These are phyloP conservation scores for Neodiprion virginianus DNA, from an alignment of 1,140 invertebrate genomes.

Conservation along the genomic window DNA sequence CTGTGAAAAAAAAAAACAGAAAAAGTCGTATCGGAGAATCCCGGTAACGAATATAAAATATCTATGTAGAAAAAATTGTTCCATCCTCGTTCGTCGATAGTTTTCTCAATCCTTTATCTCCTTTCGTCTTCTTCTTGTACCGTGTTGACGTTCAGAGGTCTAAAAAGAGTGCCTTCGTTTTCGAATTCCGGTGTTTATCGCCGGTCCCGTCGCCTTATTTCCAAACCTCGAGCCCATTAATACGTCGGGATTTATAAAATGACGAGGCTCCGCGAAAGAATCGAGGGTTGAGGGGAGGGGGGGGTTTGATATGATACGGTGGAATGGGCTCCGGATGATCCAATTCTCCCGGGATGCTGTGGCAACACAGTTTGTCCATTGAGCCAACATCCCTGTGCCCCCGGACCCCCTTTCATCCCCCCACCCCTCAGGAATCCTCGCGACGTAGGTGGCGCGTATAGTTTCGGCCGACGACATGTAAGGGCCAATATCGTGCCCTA, in stretches of 20 bases:
- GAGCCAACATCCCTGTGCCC: slow-evolving; percentile 29
- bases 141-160: no score
- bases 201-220: no score
- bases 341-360: slow-evolving; percentile 50
- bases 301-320: not conserved
- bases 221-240: not conserved
- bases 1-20: no score
- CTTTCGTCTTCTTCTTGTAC: no score
- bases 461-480: slow-evolving; percentile 51
- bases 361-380: slow-evolving; percentile 63
- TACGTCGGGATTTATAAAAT: slow-evolving; percentile 1
- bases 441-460: slow-evolving; percentile 34
- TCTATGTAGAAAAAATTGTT: no score
- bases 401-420: slow-evolving; percentile 29
- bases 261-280: not conserved
- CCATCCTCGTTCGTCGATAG: no score
- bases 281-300: not conserved
- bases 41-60: no score
- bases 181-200: no score
- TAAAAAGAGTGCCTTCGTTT: no score
- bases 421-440: slow-evolving; percentile 27
- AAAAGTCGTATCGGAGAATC: no score
- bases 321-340: slow-evolving; percentile 61
- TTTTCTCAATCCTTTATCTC: no score
- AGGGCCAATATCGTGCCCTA: slow-evolving; percentile 60